Base-by-base conservation (phyloP, 2,888 invertebrate species). In the Diarsia dahlii region DNA sequence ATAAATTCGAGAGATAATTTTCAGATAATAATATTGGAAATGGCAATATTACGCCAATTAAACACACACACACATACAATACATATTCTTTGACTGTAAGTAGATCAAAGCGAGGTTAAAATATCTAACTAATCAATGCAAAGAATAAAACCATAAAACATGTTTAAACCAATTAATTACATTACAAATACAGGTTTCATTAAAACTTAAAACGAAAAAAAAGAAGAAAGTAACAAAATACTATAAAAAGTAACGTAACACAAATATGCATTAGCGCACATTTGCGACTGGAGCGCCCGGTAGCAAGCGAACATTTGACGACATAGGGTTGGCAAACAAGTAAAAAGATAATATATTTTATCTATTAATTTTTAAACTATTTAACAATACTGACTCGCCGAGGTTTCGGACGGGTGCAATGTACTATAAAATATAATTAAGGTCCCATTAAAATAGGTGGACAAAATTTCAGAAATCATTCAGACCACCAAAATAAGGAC, bases 231-330 rank as follows among this genome's bases (percentile, higher is more conserved):
- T 12, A 12, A 72, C 48, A 78, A 80, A 81, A 81, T 54, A 45
- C 62, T 60, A 77, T 71, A 69, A 73, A 64, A 82, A 80, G 52
- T 69, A 80, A 83, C 72, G 73, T 74, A 72, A 85, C 71, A 83
- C 66, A 84, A 83, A 77, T 81, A 48, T 81, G 45, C 84, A 86
- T 80, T 89, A 91, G 86, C 92, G 76, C 48, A 88, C 76, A 85
- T 93, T 39, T 95, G 88, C 94, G 81, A 81, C 85, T 80, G 72
- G 81, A 34, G 76, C 91, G 94, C 78, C 89, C 89, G 94, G 95
- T 95, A 95, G 95, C 95, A 93, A 95, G 93, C 95, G 94, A 95
- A 95, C 95, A 94, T 94, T 90, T 92, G 94, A 93, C 93, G 93
- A 91, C 94, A 89, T 93, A 96, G 96, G 96, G 96, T 76, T 96